Evolutionary conservation across 2,888 invertebrate species (phyloP), one percentile per base, ranked within the genome.

Genomic region (Nasonia oneida): DNA sequence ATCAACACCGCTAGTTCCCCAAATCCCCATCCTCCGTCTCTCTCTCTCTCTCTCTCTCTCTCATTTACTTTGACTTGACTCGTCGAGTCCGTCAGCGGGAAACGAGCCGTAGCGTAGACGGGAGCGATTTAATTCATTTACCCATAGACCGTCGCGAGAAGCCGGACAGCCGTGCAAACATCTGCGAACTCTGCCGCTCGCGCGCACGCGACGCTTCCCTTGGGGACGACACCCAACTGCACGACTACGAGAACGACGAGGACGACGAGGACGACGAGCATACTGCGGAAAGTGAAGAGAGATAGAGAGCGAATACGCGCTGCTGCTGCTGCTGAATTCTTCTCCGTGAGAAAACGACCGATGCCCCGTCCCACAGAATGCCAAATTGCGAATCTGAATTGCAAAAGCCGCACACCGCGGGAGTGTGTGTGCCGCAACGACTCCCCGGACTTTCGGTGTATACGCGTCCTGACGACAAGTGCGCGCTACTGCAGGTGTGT

Each of bases 321-420:
- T 67, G 37, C 39, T 42, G 23, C 14, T 64, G 23, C 14, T 64
- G 74, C 47, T 53, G 76, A 79, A 81, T 85, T 87, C 86, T 86
- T 84, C 83, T 78, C 67, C 86, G 77, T 86, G 86, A 86, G 86
- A 87, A 87, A 84, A 86, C 82, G 85, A 76, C 57, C 85, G 29
- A 81, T 78, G 61, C 86, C 23, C 71, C 5, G 71, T 79, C 84
- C 83, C 85, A 85, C 87, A 39, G 80, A 85, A 80, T 82, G 78
- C 84, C 86, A 86, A 87, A 87, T 86, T 86, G 79, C 83, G 73
- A 87, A 87, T 87, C 84, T 86, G 87, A 86, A 87, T 87, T 86
- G 87, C 87, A 86, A 87, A 61, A 87, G 76, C 76, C 75, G 37
- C 73, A 61, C 23, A 50, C 23, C 18, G 39, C 5, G 64, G 33